These are phyloP conservation scores for Boleophthalmus pectinirostris DNA, from an alignment of 2,113 vertebrate species.

Conservation along the genomic window DNA sequence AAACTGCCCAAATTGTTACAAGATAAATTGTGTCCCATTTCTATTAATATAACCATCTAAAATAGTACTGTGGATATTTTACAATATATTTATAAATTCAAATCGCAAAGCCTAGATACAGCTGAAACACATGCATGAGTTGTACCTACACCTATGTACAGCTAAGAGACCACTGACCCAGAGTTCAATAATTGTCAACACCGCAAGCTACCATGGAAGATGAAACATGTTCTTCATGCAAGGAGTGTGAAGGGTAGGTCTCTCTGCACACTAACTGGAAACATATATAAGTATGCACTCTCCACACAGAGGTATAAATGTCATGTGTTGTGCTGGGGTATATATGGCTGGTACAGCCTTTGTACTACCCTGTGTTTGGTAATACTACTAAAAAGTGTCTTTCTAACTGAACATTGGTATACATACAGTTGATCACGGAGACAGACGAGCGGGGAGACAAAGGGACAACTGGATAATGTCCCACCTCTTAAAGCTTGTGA, in stretches of 20 bases:
- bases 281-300: conserved; percentile 29
- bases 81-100: conserved; percentile 87
- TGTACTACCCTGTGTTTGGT: conserved; percentile 26
- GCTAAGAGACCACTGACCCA: conserved; percentile 79
- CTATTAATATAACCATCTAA: conserved; percentile 66
- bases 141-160: conserved; percentile 84
- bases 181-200: conserved; percentile 61
- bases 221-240: conserved; percentile 72
- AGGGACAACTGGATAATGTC: conserved; percentile 29
- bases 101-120: conserved; percentile 85
- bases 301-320: conserved; percentile 43
- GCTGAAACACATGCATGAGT: conserved; percentile 88
- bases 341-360: neutral
- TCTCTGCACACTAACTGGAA: conserved; percentile 48
- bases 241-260: conserved; percentile 27
- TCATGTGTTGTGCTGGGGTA: conserved; percentile 8
- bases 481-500: conserved; percentile 1
- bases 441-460: conserved; percentile 40
- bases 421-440: conserved; percentile 45
- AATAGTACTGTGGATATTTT: conserved; percentile 80
- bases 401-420: conserved; percentile 24
- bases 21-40: conserved; percentile 71
- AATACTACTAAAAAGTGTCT: conserved; percentile 11
- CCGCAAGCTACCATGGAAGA: conserved; percentile 69
- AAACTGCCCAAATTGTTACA: conserved; percentile 70